Evolutionary conservation across 2,888 invertebrate species (phyloP), one percentile per base, ranked within the genome.

Genomic region (Sarcophaga caerulescens): DNA sequence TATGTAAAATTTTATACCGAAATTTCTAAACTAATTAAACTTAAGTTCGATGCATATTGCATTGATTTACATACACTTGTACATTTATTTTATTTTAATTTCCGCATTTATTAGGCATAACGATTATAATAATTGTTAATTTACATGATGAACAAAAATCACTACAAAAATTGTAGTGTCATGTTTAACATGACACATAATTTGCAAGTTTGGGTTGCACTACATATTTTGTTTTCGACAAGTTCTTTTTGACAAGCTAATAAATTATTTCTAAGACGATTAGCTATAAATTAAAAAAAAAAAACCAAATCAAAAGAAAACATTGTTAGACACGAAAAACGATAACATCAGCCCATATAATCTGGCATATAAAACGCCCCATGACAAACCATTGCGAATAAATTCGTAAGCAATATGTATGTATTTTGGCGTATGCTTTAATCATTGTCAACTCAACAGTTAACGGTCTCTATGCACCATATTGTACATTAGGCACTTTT

Each of bases 161-260:
- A 52, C 52, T 4, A 6, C 66, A 68, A 47, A 69, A 47, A 69
- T 52, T 14, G 12, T 6, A 1, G n/a, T 77, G 69, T 69, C 77
- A 69, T 77, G 69, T 23, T 69, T 14, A 69, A 77, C 77, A 77
- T 69, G 77, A 47, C 69, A 77, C 21, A 23, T 77, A 35, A 45
- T 25, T 45, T 63, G 65, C 11, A 63, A 12, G 52, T 57, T 47
- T 75, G 1, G 12, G 14, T 52, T 52, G 14, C 35, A 73, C 17
- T 10, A n/a, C n/a, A n/a, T n/a, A 12, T 35, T 60, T 60, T 45
- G 62, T 45, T 35, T 73, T 60, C 71, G 47, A 10, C 23, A 25
- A 63, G 52, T 25, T 21, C 47, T 47, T 47, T 45, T 68, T 44
- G 57, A 73, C 19, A 73, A 62, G 19, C 14, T 21, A 60, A n/a